Base-by-base conservation (phyloP, 2,888 invertebrate genomes). In the Erebia palarica region DNA sequence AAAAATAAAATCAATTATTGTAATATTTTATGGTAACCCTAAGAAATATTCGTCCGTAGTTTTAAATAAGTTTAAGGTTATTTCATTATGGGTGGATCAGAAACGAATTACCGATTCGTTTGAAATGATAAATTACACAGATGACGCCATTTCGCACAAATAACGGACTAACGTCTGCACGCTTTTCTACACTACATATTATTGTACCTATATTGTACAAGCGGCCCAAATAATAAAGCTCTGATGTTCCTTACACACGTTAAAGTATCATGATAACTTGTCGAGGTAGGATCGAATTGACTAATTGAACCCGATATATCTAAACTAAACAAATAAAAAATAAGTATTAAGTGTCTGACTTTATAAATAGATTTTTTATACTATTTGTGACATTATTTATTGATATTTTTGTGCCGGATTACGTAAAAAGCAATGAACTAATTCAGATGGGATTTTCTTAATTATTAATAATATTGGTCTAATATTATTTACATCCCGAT, bases 51-150 rank as follows among this genome's bases (percentile, higher is more conserved):
- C 27, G 51, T 59, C 59, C 27, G 59, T 68, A 68, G 51, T 59
- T 68, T 49, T 36, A 64, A 71, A 73, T 71, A 65, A 74, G 68
- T 58, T 71, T 74, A 60, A 73, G 69, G 53, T 74, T 69, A 71
- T 73, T 74, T 74, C 53, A 74, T 74, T 69, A 71, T 67, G 60
- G 59, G 64, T 69, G 68, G 69, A 65, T 71, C 69, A 63, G 63
- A 74, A 68, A 71, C 67, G 71, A 71, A 69, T 71, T 67, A 67
- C 66, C 67, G 71, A 64, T 74, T 71, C 71, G 69, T 74, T 73
- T 71, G 68, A 76, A 79, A 82, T 83, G 83, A 80, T 80, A 85
- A 84, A 82, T 81, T 78, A 77, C 79, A 84, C 81, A 77, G 75
- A 76, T 75, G 76, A 76, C 75, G 76, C 72, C 76, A 74, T 57